A percentile compares a stretch with the other conserved stretches of the same genome.
These are phyloP conservation scores for Ectemnius lituratus DNA, from an alignment of 2,888 invertebrate species.

Conservation along the genomic window DNA sequence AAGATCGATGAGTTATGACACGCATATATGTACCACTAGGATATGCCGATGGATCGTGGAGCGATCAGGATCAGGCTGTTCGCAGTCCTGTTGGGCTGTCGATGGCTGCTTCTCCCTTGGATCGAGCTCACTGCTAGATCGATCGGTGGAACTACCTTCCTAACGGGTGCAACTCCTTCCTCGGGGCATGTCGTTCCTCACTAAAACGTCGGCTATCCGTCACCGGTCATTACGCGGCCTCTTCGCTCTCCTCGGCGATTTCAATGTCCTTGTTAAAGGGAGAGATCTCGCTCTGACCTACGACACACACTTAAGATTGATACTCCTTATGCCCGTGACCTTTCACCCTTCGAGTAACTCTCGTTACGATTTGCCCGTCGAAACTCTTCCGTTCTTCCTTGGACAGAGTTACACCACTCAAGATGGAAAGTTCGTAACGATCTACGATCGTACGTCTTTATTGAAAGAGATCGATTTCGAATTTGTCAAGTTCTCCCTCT, in stretches of 20 bases:
- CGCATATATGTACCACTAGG: slow-evolving; percentile 24
- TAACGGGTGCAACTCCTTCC: not conserved
- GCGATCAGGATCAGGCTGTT: slow-evolving; percentile 41
- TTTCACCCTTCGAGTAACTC: slow-evolving; percentile 8
- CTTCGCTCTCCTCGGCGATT: slow-evolving; percentile 26
- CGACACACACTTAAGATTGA: slow-evolving; percentile 44
- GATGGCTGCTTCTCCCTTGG: slow-evolving; percentile 36
- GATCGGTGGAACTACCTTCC: slow-evolving; percentile 15
- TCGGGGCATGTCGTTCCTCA: not conserved
- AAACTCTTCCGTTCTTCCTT: not conserved
- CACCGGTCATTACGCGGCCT: slow-evolving; percentile 63
- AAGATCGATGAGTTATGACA: slow-evolving; percentile 51
- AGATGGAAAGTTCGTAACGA: not conserved
- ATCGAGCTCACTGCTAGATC: slow-evolving; percentile 17
- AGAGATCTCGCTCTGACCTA: slow-evolving; percentile 40
- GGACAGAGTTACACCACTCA: not conserved
- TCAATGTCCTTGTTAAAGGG: slow-evolving; percentile 52
- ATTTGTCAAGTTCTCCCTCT: slow-evolving; percentile 2
- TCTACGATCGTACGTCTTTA: not conserved
- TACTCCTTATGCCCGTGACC: slow-evolving; percentile 26
- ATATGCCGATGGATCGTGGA: slow-evolving; percentile 19
- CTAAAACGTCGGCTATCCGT: slow-evolving; percentile 57
- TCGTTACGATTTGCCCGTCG: slow-evolving; percentile 40
- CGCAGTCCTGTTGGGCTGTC: slow-evolving; percentile 29
- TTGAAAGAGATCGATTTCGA: not conserved